phyloP scores from a whole-genome alignment of 2,797 vertebrate genomes.

The Pogoniulus pusillus region DNA sequence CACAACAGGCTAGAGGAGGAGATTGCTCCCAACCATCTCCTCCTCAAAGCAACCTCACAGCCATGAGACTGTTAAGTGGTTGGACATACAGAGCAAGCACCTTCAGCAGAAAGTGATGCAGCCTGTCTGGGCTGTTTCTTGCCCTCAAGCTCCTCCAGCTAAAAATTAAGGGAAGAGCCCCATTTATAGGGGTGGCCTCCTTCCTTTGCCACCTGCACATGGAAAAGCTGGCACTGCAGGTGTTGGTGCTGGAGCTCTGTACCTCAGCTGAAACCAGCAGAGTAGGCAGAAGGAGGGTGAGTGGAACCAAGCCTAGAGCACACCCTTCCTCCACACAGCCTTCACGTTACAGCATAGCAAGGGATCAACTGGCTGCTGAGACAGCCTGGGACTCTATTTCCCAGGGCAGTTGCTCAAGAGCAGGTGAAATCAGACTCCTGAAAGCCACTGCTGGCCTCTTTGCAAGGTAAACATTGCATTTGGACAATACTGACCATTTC shows the following conservation, averaged over 20 bases:
- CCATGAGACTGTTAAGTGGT: rapidly evolving
- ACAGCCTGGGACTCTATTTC: neutral
- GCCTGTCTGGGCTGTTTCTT: neutral
- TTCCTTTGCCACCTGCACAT: neutral
- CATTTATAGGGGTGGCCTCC: neutral
- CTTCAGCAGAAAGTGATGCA: neutral
- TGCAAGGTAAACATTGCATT: neutral
- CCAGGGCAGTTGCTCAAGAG: neutral
- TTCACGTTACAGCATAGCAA: neutral
- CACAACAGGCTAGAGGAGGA: neutral
- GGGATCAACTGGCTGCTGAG: neutral
- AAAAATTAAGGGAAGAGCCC: neutral
- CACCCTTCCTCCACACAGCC: no score
- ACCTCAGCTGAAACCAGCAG: neutral
- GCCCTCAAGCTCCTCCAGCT: neutral
- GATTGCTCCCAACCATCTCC: neutral
- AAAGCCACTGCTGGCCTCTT: neutral
- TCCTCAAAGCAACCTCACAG: neutral
- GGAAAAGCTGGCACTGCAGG: neutral
- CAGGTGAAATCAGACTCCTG: neutral
- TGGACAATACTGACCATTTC: neutral
- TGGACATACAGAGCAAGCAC: rapidly evolving
- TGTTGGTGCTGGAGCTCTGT: neutral
- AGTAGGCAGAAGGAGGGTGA: neutral
- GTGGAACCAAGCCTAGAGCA: neutral